These are phyloP conservation scores for Dinomys branickii DNA, from an alignment of 2,113 vertebrate species.

Conservation along the genomic window DNA sequence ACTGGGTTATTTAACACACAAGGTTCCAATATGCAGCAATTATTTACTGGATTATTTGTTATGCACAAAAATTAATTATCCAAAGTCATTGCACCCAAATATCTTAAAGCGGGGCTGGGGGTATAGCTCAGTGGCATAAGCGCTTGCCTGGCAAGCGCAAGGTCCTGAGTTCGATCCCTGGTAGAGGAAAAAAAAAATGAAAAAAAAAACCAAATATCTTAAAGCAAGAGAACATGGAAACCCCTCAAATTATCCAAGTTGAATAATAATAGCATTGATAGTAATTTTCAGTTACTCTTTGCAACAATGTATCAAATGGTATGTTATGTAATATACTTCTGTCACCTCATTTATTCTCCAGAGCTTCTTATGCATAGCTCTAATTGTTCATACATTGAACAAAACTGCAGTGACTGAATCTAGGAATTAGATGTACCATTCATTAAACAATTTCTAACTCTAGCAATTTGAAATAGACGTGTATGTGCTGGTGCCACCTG, in stretches of 20 bases:
- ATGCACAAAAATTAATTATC: constrained; percentile 27
- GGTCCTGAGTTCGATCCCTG: no score
- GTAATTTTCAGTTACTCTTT: neutral
- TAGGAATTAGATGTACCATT: neutral
- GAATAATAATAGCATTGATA: neutral
- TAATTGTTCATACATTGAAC: neutral
- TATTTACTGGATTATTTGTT: neutral
- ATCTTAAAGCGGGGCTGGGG: neutral
- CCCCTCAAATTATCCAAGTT: neutral
- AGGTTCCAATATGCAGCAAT: neutral
- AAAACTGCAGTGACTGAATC: neutral
- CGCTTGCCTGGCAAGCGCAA: no score
- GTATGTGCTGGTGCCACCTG: neutral
- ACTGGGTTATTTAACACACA: neutral
- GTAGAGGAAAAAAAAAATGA: no score
- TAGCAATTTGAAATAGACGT: neutral
- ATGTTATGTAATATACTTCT: neutral
- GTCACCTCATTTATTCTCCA: neutral
- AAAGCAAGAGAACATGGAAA: neutral
- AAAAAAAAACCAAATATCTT: no score
- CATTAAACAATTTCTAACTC: constrained; percentile 5
- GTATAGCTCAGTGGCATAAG: no score
- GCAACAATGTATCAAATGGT: neutral
- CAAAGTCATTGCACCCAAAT: neutral
- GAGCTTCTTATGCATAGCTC: neutral